Evolutionary conservation across 2,888 invertebrate genomes (phyloP), one percentile per base, ranked within the genome.

Genomic region (Anarsia innoxiella): DNA sequence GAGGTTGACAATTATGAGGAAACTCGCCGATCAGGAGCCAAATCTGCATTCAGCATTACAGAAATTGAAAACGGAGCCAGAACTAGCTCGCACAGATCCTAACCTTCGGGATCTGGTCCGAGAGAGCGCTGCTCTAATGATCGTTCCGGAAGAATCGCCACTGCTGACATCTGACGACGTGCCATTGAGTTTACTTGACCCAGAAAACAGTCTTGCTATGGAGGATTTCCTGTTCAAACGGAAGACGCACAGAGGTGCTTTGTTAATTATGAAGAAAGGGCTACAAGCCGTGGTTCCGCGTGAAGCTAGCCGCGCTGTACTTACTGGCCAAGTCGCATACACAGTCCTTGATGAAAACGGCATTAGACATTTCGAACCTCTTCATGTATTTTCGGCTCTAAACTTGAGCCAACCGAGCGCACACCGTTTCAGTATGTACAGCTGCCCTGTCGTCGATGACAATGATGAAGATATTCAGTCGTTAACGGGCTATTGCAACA

Each of bases 291-390:
- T 93, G 1, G 89, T 93, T 2, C 93, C 93, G 0, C 87, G 91
- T 36, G 93, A 93, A 66, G 90, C 91, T 0, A 89, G 91, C 37
- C 86, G 91, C 19, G 89, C 90, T 11, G 92, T 93, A 1, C 69
- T 93, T 6, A 90, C 91, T 1, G 93, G 93, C 2, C 87, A 92
- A 70, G 88, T 92, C 0, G 88, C 92, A 1, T 93, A 93, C 59
- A 90, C 91, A 8, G 88, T 93, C 5, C 86, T 93, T 2, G 93
- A 93, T 53, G 93, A 93, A 66, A 88, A 86, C 46, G 93, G 93
- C 13, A 89, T 93, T 23, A 88, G 88, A 39, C 90, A 90, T 56
- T 93, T 93, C 57, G 92, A 92, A 57, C 93, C 93, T 0, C 77
- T 92, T 51, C 91, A 92, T 57, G 91, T 91, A 39, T 90, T 92